These are phyloP conservation scores for Nasonia giraulti DNA, from an alignment of 1,140 invertebrate genomes.

Conservation along the genomic window DNA sequence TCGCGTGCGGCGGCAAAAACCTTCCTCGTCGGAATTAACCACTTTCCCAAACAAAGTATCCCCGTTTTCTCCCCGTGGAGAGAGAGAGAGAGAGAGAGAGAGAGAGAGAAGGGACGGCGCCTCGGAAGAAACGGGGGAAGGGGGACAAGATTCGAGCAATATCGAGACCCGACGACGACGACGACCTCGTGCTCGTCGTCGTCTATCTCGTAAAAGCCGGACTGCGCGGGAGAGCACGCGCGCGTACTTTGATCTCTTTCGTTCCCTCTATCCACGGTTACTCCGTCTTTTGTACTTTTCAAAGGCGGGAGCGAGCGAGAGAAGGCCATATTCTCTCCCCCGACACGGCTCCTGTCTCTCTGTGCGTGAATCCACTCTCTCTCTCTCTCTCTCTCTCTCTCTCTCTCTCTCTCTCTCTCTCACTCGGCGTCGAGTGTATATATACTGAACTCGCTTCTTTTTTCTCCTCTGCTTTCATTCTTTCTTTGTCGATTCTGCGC, in stretches of 20 bases:
- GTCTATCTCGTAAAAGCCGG: constrained; percentile 18
- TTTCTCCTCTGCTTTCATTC: neutral
- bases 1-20: neutral
- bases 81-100: neutral
- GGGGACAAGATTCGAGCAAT: neutral
- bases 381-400: no score
- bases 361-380: neutral
- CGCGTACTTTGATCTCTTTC: constrained; percentile 59
- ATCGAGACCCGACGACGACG: neutral
- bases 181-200: neutral
- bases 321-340: neutral
- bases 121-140: neutral
- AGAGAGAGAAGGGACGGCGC: neutral
- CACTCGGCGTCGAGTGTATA: neutral
- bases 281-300: constrained; percentile 44
- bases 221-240: neutral
- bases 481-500: neutral
- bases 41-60: constrained; percentile 15
- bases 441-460: neutral
- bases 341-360: neutral
- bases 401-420: no score
- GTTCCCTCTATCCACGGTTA: neutral
- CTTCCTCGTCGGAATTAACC: constrained; percentile 12
- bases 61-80: constrained; percentile 12
- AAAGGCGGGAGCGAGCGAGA: constrained; percentile 9